These are phyloP conservation scores for Luperina nickerlii DNA, from an alignment of 2,888 invertebrate genomes.

Conservation along the genomic window DNA sequence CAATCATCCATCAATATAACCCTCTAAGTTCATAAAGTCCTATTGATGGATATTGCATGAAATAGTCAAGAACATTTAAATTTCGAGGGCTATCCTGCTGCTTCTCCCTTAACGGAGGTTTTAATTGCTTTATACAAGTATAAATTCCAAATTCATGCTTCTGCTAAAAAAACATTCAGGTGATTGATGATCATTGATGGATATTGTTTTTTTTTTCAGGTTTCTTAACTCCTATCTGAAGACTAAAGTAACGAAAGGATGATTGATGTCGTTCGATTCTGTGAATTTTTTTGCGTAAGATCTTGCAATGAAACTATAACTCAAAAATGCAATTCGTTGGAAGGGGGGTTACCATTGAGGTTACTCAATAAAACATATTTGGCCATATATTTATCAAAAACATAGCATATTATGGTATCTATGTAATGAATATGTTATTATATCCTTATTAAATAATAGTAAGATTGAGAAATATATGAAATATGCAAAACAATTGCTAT, in stretches of 20 bases:
- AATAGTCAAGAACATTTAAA: background rate
- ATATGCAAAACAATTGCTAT: constrained; percentile 2
- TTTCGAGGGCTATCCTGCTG: background rate
- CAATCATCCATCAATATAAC: too few relatives aligned
- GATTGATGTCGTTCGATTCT: constrained; percentile 46
- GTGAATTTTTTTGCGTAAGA: constrained; percentile 53
- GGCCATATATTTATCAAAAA: constrained; percentile 48
- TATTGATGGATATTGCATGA: too few relatives aligned
- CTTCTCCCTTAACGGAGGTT: too few relatives aligned
- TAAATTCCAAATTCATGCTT: background rate
- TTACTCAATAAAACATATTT: constrained; percentile 35
- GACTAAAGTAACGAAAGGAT: constrained; percentile 59
- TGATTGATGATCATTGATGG: background rate
- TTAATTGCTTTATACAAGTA: background rate
- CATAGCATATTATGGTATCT: constrained; percentile 10
- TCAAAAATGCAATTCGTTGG: constrained; percentile 37
- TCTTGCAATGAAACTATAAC: constrained; percentile 42
- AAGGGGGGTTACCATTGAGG: constrained; percentile 19
- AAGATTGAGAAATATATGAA: constrained; percentile 21
- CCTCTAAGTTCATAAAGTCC: too few relatives aligned
- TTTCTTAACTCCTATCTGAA: constrained; percentile 63
- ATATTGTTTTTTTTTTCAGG: constrained; percentile 63
- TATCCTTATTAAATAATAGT: constrained; percentile 10
- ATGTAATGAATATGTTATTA: constrained; percentile 5
- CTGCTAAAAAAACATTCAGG: background rate